Conservation (phyloP, 2,888 invertebrate species). For the Cryptus viduatorius region DNA sequence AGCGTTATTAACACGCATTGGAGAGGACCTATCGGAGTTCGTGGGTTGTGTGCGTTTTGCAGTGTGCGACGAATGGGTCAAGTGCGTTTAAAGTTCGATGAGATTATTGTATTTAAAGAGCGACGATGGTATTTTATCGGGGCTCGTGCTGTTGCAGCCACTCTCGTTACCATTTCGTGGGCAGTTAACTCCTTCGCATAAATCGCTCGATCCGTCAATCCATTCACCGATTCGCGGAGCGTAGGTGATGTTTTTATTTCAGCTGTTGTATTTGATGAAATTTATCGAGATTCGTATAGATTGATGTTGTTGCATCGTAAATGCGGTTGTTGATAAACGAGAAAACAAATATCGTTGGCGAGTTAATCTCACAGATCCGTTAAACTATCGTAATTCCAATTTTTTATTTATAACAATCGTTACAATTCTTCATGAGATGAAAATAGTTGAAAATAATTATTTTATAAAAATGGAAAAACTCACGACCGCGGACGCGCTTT, state of each 20-base stretch:
- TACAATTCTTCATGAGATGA: too few relatives aligned
- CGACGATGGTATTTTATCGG: conserved; percentile 62
- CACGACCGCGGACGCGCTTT: too few relatives aligned
- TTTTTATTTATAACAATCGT: too few relatives aligned
- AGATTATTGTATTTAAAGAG: conserved; percentile 53
- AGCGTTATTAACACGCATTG: conserved; percentile 53
- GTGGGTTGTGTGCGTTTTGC: conserved; percentile 37
- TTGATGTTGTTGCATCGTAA: too few relatives aligned
- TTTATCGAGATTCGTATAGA: too few relatives aligned
- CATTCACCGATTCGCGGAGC: neutral
- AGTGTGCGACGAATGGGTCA: conserved; percentile 67
- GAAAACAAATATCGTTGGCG: too few relatives aligned
- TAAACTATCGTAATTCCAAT: too few relatives aligned
- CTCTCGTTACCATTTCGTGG: conserved; percentile 32
- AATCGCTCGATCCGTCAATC: neutral
- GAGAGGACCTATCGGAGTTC: conserved; percentile 11
- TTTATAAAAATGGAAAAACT: too few relatives aligned
- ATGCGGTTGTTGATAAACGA: too few relatives aligned
- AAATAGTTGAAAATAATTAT: too few relatives aligned
- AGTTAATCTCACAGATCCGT: too few relatives aligned
- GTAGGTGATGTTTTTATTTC: neutral
- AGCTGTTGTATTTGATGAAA: too few relatives aligned
- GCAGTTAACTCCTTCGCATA: conserved; percentile 43
- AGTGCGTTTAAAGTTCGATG: conserved; percentile 74
- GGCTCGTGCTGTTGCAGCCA: conserved; percentile 71